Conservation (phyloP, 2,888 invertebrate genomes). For the Drosophila paracracens region DNA sequence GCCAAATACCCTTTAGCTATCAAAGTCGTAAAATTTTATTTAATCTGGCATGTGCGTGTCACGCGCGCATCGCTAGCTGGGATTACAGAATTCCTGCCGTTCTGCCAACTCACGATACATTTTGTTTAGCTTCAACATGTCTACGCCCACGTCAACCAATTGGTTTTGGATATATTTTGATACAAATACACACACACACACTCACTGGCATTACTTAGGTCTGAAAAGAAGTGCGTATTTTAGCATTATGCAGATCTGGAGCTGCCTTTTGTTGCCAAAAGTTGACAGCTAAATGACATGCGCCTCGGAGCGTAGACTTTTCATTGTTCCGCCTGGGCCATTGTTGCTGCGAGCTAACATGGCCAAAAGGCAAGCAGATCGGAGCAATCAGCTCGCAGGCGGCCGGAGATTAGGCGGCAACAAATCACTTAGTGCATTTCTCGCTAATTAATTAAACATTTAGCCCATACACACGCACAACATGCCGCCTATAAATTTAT, state of each 20-base stretch:
- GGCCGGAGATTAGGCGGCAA: constrained; percentile 31
- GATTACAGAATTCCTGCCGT: constrained; percentile 34
- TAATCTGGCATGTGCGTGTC: constrained; percentile 13
- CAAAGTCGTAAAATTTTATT: not conserved
- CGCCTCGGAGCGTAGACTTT: constrained; percentile 5
- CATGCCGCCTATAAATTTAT: constrained; percentile 65
- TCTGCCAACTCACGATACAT: constrained; percentile 55
- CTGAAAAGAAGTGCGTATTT: constrained; percentile 53
- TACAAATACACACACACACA: not conserved
- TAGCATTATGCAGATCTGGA: constrained; percentile 49
- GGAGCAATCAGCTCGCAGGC: not conserved
- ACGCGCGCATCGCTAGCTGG: constrained; percentile 17
- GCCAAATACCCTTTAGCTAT: not conserved
- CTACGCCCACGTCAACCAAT: constrained; percentile 74
- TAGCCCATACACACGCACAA: constrained; percentile 61
- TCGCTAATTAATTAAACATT: constrained; percentile 76
- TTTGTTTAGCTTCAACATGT: constrained; percentile 57
- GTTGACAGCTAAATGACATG: constrained; percentile 73
- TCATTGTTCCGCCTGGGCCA: constrained; percentile 19
- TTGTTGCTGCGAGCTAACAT: constrained; percentile 13
- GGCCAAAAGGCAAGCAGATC: not conserved
- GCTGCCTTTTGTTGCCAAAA: constrained; percentile 61
- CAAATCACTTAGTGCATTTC: constrained; percentile 55
- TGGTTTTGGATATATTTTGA: constrained; percentile 42
- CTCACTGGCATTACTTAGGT: not conserved